Percentiles rank a stretch among this genome's conserved stretches.
Conservation (phyloP, 2,113 vertebrate genomes). For the Tapirus terrestris region DNA sequence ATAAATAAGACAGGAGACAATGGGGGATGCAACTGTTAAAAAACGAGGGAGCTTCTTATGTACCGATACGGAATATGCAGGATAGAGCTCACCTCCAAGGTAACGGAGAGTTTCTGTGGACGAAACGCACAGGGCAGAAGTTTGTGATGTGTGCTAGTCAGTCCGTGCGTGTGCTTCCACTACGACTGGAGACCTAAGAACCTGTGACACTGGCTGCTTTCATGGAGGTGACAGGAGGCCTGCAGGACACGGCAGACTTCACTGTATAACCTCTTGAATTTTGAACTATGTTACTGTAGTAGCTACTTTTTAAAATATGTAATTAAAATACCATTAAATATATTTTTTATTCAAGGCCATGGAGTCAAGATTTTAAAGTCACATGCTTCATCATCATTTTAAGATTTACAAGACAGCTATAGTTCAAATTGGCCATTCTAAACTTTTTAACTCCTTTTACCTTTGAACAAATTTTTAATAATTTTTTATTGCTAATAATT, state of each 20-base stretch:
- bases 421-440: neutral
- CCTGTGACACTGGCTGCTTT: neutral
- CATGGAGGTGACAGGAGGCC: neutral
- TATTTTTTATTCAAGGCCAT: neutral
- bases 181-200: neutral
- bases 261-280: neutral
- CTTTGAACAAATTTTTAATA: neutral
- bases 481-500: neutral
- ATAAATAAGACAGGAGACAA: neutral
- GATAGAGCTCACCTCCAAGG: neutral
- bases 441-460: neutral
- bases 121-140: neutral
- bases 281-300: neutral
- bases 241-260: neutral
- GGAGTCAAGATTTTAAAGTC: constrained; percentile 11
- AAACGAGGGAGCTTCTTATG: neutral
- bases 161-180: neutral
- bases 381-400: neutral
- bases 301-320: neutral
- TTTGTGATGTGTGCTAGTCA: neutral
- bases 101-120: neutral
- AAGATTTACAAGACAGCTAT: neutral
- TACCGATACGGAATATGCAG: neutral
- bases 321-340: neutral
- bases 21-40: neutral